Evolutionary conservation across 2,113 vertebrate species (phyloP).

Genomic region (Lonchura striata): DNA sequence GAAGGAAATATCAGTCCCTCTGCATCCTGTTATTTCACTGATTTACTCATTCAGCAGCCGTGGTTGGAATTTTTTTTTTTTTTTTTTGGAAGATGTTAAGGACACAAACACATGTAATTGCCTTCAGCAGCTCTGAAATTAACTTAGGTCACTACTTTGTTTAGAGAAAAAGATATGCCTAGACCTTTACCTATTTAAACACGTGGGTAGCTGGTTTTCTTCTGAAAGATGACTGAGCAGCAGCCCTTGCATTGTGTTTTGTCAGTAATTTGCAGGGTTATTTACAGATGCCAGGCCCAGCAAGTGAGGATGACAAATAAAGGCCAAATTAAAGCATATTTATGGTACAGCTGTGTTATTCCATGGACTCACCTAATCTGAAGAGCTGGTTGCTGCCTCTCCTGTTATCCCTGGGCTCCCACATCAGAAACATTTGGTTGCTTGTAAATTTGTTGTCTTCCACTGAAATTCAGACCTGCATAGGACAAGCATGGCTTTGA

Average conservation of each 20-base stretch:
- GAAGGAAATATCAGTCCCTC: neutral
- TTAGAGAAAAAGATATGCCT: neutral
- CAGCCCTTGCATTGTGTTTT: neutral
- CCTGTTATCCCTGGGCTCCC: neutral
- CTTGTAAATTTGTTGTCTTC: neutral
- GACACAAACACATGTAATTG: neutral
- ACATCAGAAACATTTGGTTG: neutral
- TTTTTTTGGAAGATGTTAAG: neutral
- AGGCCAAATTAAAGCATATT: neutral
- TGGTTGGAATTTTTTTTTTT: neutral
- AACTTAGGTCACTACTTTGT: conserved; percentile 21
- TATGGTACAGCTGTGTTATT: neutral
- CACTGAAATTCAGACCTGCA: neutral
- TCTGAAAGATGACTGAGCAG: neutral
- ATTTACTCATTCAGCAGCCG: neutral
- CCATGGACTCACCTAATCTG: neutral
- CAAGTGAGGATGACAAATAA: neutral
- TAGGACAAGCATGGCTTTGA: neutral
- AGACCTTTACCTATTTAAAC: conserved; percentile 11
- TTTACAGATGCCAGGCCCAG: neutral
- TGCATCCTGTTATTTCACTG: neutral
- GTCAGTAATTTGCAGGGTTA: neutral
- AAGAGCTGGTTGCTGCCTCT: neutral
- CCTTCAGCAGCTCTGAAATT: conserved; percentile 41
- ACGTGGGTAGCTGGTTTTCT: neutral